Conservation (phyloP, 2,888 invertebrate species). For the Seira ritae region DNA sequence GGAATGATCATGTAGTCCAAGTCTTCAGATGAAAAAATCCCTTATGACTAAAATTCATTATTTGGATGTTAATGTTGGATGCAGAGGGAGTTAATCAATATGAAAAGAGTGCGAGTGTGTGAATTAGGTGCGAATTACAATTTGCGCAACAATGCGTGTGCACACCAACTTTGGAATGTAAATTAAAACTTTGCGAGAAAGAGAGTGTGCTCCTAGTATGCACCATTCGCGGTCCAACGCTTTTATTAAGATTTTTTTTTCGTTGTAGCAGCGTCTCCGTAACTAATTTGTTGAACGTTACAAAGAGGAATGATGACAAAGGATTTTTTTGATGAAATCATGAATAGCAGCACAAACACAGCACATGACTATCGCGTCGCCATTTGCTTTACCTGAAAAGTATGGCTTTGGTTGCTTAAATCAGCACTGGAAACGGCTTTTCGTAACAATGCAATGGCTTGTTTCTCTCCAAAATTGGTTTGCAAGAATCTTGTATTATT, state of each 20-base stretch:
- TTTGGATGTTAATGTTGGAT: no score
- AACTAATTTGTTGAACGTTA: background rate
- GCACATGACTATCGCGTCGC: no score
- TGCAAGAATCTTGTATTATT: no score
- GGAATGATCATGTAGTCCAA: no score
- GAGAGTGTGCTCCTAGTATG: no score
- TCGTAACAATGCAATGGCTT: no score
- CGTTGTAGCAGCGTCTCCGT: no score
- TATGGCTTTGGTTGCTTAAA: background rate
- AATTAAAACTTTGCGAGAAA: background rate
- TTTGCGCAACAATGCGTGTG: conserved; percentile 1
- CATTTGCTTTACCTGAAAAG: no score
- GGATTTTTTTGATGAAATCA: background rate
- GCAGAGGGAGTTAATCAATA: conserved; percentile 12
- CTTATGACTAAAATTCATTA: no score
- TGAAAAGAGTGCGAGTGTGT: background rate
- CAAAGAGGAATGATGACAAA: background rate
- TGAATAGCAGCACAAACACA: background rate
- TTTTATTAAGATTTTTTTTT: no score
- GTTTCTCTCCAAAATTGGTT: background rate
- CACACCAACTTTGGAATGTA: conserved; percentile 9
- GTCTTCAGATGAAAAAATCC: no score
- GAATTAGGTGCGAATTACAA: conserved; percentile 21
- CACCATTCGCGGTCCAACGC: no score
- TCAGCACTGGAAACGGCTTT: background rate